Evolutionary conservation across 2,888 invertebrate genomes (phyloP).

Genomic region (Tupiocoris notatus): DNA sequence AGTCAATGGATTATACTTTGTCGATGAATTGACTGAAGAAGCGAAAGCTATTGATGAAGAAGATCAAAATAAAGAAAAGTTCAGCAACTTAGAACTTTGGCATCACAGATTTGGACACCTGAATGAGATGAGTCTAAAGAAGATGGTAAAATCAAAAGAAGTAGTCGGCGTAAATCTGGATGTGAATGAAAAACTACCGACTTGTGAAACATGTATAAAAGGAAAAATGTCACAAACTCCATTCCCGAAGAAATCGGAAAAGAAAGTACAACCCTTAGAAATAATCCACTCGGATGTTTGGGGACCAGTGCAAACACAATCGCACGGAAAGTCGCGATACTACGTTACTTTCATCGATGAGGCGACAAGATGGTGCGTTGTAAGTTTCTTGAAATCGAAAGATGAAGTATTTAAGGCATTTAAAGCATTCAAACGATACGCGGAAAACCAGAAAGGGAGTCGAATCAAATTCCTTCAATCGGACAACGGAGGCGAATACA

Average conservation of each 20-base stretch:
- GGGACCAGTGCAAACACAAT: not conserved
- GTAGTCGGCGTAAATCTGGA: not conserved
- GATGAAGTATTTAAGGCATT: constrained; percentile 19
- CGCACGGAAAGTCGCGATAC: not conserved
- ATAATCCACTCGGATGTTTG: constrained; percentile 1
- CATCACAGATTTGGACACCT: constrained; percentile 16
- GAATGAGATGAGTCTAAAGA: not conserved
- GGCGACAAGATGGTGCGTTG: not conserved
- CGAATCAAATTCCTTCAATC: constrained; percentile 48
- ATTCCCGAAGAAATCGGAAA: not conserved
- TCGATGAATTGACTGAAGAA: not conserved
- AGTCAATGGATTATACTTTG: not conserved
- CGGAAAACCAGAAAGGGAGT: constrained; percentile 48
- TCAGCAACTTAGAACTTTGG: too few species aligned
- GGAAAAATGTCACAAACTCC: constrained; percentile 1
- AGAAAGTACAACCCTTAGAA: not conserved
- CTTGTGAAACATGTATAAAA: not conserved
- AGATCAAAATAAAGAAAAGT: too few species aligned
- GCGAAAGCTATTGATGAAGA: not conserved
- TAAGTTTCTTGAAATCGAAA: not conserved
- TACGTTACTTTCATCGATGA: constrained; percentile 20
- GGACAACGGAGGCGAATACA: constrained; percentile 49
- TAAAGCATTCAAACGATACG: constrained; percentile 46
- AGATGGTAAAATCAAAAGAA: not conserved
- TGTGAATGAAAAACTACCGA: not conserved